These are phyloP conservation scores for Alviniconcha strummeri DNA, from an alignment of 2,888 invertebrate genomes.

Conservation along the genomic window DNA sequence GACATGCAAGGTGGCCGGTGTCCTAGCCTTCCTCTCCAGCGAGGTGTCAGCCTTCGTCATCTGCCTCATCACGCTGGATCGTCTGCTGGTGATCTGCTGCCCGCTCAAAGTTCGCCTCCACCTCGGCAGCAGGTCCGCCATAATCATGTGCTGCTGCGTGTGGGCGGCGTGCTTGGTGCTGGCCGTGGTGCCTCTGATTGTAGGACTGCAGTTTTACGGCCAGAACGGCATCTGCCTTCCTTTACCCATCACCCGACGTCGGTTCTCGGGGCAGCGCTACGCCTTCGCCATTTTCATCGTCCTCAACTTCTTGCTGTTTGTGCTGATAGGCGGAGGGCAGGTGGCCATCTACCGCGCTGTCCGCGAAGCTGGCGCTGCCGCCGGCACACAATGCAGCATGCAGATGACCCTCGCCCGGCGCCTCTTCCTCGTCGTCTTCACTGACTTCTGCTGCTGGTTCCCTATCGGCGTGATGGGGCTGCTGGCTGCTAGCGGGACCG, in stretches of 20 bases:
- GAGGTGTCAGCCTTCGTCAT: slow-evolving; percentile 35
- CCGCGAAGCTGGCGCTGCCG: not conserved
- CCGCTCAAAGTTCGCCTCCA: slow-evolving; percentile 68
- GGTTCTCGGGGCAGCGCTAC: slow-evolving; percentile 69
- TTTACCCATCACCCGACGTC: slow-evolving; percentile 55
- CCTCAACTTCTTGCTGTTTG: slow-evolving; percentile 64
- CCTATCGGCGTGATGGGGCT: slow-evolving; percentile 39
- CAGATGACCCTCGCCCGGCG: slow-evolving; percentile 37
- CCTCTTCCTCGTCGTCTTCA: slow-evolving; percentile 33
- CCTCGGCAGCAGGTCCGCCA: slow-evolving; percentile 51
- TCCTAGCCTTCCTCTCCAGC: slow-evolving; percentile 33
- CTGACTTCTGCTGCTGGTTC: slow-evolving; percentile 39
- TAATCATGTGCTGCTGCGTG: slow-evolving; percentile 12
- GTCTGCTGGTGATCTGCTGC: slow-evolving; percentile 78
- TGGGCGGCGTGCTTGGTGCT: slow-evolving; percentile 21
- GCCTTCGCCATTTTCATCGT: slow-evolving; percentile 67
- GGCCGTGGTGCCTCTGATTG: slow-evolving; percentile 31
- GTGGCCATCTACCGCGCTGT: slow-evolving; percentile 65
- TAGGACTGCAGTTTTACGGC: slow-evolving; percentile 28
- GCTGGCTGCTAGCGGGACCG: slow-evolving; percentile 30
- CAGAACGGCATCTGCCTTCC: slow-evolving; percentile 35
- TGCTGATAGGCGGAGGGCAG: slow-evolving; percentile 66
- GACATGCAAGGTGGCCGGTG: slow-evolving; percentile 28
- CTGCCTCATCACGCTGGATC: slow-evolving; percentile 50
- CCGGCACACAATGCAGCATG: not conserved